Conservation (phyloP, 2,888 invertebrate species). For the Erynnis tages region DNA sequence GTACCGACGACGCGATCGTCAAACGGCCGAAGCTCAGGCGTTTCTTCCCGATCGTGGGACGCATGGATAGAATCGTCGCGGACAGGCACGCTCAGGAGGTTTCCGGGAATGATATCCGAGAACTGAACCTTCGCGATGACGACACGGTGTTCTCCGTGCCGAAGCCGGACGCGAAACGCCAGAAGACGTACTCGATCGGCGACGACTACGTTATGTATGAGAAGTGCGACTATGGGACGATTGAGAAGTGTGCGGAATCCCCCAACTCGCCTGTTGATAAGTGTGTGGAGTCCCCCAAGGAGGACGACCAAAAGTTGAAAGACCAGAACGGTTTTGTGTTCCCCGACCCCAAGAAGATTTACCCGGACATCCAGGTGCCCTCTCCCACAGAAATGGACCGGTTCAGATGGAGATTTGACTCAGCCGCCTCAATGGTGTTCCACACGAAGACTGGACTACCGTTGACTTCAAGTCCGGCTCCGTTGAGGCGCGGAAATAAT, state of each 20-base stretch:
- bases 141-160: constrained; percentile 64
- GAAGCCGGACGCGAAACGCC: constrained; percentile 54
- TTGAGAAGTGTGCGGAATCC: constrained; percentile 56
- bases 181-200: constrained; percentile 63
- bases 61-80: constrained; percentile 59
- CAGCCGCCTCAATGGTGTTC: constrained; percentile 91
- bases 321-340: constrained; percentile 48
- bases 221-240: constrained; percentile 71
- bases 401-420: constrained; percentile 88
- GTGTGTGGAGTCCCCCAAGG: too few species aligned
- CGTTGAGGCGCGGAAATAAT: constrained; percentile 87
- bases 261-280: too few species aligned
- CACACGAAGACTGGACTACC: constrained; percentile 91
- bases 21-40: constrained; percentile 69
- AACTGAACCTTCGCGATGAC: constrained; percentile 60
- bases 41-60: constrained; percentile 60
- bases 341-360: constrained; percentile 46
- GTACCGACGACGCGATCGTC: constrained; percentile 45
- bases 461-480: constrained; percentile 93
- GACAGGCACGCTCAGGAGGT: constrained; percentile 51
- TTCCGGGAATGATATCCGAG: constrained; percentile 52
- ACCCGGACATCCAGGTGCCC: constrained; percentile 78
- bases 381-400: constrained; percentile 86
- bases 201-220: constrained; percentile 68
- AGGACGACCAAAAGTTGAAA: constrained; percentile 14